Conservation (phyloP, 2,113 vertebrate species). For the Otocyon megalotis region DNA sequence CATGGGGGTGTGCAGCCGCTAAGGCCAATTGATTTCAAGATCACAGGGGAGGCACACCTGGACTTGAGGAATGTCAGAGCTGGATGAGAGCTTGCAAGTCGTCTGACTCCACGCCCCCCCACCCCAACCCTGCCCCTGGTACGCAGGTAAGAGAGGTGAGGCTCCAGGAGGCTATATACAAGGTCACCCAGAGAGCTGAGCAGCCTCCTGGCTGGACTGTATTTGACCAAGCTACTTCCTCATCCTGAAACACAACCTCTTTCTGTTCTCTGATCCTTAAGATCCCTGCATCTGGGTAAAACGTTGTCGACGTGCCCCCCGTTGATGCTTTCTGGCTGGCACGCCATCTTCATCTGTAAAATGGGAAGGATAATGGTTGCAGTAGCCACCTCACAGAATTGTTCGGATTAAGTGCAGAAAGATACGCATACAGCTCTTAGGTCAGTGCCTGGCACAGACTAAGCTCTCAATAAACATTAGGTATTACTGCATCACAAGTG, state of each 20-base stretch:
- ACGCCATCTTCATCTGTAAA: background rate
- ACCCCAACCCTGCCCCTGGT: background rate
- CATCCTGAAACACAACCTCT: background rate
- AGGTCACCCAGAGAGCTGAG: background rate
- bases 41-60: background rate
- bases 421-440: background rate
- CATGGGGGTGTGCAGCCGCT: background rate
- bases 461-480: background rate
- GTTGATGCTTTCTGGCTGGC: background rate
- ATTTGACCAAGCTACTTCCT: background rate
- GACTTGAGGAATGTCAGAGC: constrained; percentile 9
- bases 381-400: background rate
- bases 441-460: background rate
- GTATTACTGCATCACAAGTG: background rate
- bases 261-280: background rate
- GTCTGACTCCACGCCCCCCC: background rate
- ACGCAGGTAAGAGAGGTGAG: background rate
- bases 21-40: constrained; percentile 7
- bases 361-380: background rate
- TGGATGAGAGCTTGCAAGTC: background rate
- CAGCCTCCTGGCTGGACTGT: background rate
- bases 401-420: background rate
- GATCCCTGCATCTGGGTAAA: background rate
- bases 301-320: background rate
- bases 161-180: rapidly evolving